phyloP scores from a whole-genome alignment of 2,888 invertebrate species.

The Portevinia maculata region DNA sequence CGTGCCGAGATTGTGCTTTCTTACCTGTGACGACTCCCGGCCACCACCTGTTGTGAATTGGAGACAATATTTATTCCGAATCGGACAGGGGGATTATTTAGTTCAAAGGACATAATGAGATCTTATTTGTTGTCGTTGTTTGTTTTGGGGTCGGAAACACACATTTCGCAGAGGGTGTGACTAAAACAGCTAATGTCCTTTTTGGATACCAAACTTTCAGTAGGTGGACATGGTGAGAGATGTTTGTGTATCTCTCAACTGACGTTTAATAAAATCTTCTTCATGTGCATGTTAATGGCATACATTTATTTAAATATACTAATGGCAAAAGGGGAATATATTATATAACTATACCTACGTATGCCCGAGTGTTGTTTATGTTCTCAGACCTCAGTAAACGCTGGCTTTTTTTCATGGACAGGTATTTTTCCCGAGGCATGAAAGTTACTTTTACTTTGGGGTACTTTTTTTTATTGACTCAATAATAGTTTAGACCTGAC shows the following conservation, averaged over 20 bases:
- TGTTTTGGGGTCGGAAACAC: slow-evolving; percentile 46
- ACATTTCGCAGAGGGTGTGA: slow-evolving; percentile 67
- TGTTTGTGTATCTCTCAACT: slow-evolving; percentile 47
- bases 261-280: slow-evolving; percentile 70
- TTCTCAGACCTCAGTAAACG: slow-evolving; percentile 20
- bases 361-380: slow-evolving; percentile 34
- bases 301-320: slow-evolving; percentile 30
- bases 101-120: slow-evolving; percentile 69
- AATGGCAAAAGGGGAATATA: slow-evolving; percentile 19
- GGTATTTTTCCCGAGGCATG: slow-evolving; percentile 17
- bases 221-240: slow-evolving; percentile 30
- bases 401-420: slow-evolving; percentile 29
- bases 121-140: slow-evolving; percentile 69
- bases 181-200: slow-evolving; percentile 71
- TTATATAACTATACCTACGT: too few relatives aligned
- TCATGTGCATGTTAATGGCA: slow-evolving; percentile 60
- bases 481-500: too few relatives aligned
- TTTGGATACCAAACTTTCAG: slow-evolving; percentile 52
- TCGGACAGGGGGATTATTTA: slow-evolving; percentile 67
- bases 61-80: slow-evolving; percentile 68
- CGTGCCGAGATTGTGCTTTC: slow-evolving; percentile 54
- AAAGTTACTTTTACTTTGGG: slow-evolving; percentile 11
- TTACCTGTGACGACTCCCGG: slow-evolving; percentile 29
- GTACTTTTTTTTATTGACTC: too few relatives aligned
- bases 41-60: slow-evolving; percentile 71